phyloP scores from a whole-genome alignment of 1,140 invertebrate genomes.

The Xylocopa sonorina region DNA sequence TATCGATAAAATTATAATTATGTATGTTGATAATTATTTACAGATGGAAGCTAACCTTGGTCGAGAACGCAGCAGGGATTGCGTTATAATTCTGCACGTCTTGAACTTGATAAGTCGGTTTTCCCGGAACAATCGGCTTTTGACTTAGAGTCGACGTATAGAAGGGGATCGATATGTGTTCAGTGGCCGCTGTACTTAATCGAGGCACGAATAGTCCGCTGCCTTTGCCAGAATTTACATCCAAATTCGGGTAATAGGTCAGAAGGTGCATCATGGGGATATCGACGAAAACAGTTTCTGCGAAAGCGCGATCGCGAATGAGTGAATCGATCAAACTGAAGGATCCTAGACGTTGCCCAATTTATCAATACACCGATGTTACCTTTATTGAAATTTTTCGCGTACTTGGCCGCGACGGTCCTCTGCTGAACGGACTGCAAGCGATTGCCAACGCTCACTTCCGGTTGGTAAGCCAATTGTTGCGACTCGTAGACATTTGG shows the following conservation, averaged over 20 bases:
- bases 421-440: slow-evolving; percentile 74
- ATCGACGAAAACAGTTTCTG: slow-evolving; percentile 72
- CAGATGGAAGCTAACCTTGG: too few species aligned
- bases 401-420: slow-evolving; percentile 65
- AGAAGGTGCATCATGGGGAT: slow-evolving; percentile 73
- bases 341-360: too few species aligned
- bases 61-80: neutral
- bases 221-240: slow-evolving; percentile 52
- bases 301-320: neutral
- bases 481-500: slow-evolving; percentile 63
- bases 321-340: too few species aligned
- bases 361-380: neutral
- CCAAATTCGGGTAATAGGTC: slow-evolving; percentile 71
- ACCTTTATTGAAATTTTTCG: slow-evolving; percentile 67
- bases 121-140: slow-evolving; percentile 62
- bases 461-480: slow-evolving; percentile 69
- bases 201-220: slow-evolving; percentile 61
- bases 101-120: slow-evolving; percentile 70
- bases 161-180: slow-evolving; percentile 70
- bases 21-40: too few species aligned
- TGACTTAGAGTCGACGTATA: slow-evolving; percentile 69
- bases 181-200: slow-evolving; percentile 56
- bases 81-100: slow-evolving; percentile 52
- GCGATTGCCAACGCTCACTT: slow-evolving; percentile 73
- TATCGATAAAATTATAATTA: too few species aligned